Evolutionary conservation across 2,888 invertebrate species (phyloP).

Genomic region (Philopedon plagiatum): DNA sequence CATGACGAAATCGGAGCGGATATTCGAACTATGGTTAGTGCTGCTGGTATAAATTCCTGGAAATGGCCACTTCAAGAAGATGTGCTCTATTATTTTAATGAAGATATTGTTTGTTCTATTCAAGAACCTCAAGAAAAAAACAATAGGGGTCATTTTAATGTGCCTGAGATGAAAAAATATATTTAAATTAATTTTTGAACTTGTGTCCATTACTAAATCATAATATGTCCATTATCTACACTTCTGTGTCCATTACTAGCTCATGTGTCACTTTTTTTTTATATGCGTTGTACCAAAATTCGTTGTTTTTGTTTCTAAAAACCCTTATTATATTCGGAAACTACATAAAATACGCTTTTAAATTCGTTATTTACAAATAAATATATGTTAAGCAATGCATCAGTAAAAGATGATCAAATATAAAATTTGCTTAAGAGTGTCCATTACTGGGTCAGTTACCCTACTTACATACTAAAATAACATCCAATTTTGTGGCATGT

Average conservation of each 20-base stretch:
- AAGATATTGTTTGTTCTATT: constrained; percentile 29
- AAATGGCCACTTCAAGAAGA: constrained; percentile 39
- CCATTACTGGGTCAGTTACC: too few relatives aligned
- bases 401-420: too few relatives aligned
- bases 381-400: too few relatives aligned
- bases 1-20: constrained; percentile 26
- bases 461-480: too few relatives aligned
- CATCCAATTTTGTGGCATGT: too few relatives aligned
- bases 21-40: constrained; percentile 33
- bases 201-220: not conserved
- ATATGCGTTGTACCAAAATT: not conserved
- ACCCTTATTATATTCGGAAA: too few relatives aligned
- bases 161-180: constrained; percentile 27
- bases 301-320: too few relatives aligned
- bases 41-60: constrained; percentile 33
- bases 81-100: constrained; percentile 37
- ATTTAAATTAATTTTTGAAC: not conserved
- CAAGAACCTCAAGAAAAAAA: constrained; percentile 19
- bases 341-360: too few relatives aligned
- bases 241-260: too few relatives aligned
- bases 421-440: too few relatives aligned
- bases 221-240: not conserved
- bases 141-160: constrained; percentile 24
- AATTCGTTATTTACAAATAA: too few relatives aligned
- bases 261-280: not conserved